Base-by-base conservation (phyloP, 2,888 invertebrate species). In the Phengaris arion region DNA sequence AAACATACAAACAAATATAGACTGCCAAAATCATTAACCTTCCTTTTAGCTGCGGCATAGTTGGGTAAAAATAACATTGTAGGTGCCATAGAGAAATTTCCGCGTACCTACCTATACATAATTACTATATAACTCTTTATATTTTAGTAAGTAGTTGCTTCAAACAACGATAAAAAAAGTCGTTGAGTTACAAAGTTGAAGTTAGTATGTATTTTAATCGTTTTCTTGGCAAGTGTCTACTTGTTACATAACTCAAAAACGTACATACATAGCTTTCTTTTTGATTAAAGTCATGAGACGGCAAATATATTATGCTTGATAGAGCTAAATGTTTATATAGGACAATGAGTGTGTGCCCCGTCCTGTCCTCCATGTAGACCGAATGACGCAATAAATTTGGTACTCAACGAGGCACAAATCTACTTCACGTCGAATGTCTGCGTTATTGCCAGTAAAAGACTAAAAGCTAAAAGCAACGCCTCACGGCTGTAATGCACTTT, bases 401-500 rank as follows among this genome's bases (percentile, higher is more conserved):
- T 12, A 15, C 70, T 70, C 70, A 45, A 64, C 64, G 48, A n/a
- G 51, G 70, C 48, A 48, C 70, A 70, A 9, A 51, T 51, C 51
- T 51, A 51, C 51, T 70, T 15, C 4, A 51, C 69, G 46, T 46
- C 70, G 51, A 70, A 15, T 70, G 70, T 15, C 48, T 51, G 12
- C 70, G 48, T 70, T 70, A 70, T 70, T 70, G 51, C 48, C 70
- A 22, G 70, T 70, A 22, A 70, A 70, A 51, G 15, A 51, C 51
- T 48, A 48, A 70, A 48, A n/a, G 59, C n/a, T n/a, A n/a, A 15
- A n/a, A 5, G 59, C n/a, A 48, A 48, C 6, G 5, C 8, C 6
- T 48, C 6, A 48, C 48, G 10, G 59, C 64, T 64, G 35, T 35
- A 64, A 64, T 64, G 22, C 64, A 64, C 64, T 64, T 35, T 64